These are phyloP conservation scores for Felis catus DNA, from an alignment of 2,113 vertebrate genomes.

Conservation along the genomic window DNA sequence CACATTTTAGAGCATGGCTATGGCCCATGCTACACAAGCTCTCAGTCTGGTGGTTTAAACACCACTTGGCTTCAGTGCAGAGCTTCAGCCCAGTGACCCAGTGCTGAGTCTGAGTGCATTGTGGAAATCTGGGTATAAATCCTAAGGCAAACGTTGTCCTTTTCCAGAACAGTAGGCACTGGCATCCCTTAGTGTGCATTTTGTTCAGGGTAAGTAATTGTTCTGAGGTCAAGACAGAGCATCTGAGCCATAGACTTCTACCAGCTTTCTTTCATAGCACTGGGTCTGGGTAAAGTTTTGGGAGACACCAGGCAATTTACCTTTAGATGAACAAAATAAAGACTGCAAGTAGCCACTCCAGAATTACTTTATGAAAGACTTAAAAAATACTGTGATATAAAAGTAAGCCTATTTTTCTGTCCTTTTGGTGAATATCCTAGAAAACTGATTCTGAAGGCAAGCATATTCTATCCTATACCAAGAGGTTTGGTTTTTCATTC, in stretches of 20 bases:
- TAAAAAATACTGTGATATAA: constrained; percentile 10
- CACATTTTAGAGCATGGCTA: constrained; percentile 8
- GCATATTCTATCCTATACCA: neutral
- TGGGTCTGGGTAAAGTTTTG: neutral
- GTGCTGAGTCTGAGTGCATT: neutral
- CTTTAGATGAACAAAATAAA: neutral
- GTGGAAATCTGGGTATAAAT: constrained; percentile 60
- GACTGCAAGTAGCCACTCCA: neutral
- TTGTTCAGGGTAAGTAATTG: constrained; percentile 48
- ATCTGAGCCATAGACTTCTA: neutral
- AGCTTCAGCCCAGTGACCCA: constrained; percentile 55
- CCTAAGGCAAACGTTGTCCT: neutral
- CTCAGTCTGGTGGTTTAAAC: constrained; percentile 41
- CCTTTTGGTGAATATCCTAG: neutral
- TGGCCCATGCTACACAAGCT: neutral
- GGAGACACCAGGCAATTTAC: neutral
- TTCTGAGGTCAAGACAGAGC: constrained; percentile 25
- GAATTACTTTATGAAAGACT: neutral
- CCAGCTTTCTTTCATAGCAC: neutral
- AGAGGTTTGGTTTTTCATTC: neutral
- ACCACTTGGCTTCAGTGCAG: neutral
- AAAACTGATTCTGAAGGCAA: neutral
- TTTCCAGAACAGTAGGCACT: constrained; percentile 63
- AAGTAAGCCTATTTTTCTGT: neutral
- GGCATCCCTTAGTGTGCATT: constrained; percentile 14